Conservation (phyloP, 2,113 vertebrate species). For the Agapornis roseicollis region DNA sequence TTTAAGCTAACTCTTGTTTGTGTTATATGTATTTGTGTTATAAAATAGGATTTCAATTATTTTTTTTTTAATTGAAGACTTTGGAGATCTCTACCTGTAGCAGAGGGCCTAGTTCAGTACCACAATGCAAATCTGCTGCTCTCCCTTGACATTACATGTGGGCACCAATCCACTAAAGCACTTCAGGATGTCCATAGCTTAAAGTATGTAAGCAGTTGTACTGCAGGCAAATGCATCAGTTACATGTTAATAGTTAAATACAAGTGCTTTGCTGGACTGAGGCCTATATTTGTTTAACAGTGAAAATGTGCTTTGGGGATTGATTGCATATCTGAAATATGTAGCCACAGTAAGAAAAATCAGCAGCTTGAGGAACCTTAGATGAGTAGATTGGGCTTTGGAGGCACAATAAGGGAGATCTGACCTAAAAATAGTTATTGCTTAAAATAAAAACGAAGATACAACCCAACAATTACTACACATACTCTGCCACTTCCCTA, state of each 20-base stretch:
- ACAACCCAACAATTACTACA: background rate
- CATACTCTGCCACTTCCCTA: background rate
- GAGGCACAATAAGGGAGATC: background rate
- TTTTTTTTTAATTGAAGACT: background rate
- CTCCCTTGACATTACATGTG: background rate
- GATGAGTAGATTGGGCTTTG: background rate
- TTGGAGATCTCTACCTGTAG: background rate
- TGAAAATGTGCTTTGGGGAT: background rate
- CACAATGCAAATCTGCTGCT: background rate
- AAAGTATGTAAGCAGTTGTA: background rate
- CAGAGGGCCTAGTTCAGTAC: background rate
- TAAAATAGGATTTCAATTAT: background rate
- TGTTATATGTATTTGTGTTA: background rate
- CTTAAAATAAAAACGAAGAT: background rate
- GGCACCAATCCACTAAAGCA: background rate
- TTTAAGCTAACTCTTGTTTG: background rate
- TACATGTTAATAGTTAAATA: background rate
- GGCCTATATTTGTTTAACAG: background rate
- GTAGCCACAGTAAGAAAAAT: background rate
- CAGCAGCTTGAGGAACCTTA: background rate
- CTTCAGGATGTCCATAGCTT: background rate
- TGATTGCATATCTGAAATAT: background rate
- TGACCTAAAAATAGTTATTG: background rate
- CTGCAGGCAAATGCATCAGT: background rate
- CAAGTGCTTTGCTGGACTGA: background rate